Evolutionary conservation across 2,888 invertebrate genomes (phyloP).

Genomic region (Molorchus minor): DNA sequence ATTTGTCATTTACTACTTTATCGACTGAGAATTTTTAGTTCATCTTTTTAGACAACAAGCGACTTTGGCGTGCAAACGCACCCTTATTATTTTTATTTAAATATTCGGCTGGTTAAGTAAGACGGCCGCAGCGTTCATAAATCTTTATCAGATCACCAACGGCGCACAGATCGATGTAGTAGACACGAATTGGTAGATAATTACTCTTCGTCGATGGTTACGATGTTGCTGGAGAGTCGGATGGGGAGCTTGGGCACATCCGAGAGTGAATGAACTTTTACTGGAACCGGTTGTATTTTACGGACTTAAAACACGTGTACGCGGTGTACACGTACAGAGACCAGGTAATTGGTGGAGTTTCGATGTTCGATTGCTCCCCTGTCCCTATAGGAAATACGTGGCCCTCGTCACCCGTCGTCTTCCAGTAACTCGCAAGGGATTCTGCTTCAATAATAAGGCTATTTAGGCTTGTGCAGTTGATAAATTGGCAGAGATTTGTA

Average conservation of each 20-base stretch:
- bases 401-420: not conserved
- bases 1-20: too few relatives aligned
- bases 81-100: too few relatives aligned
- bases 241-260: conserved; percentile 49
- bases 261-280: conserved; percentile 59
- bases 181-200: conserved; percentile 54
- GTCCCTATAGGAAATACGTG: not conserved
- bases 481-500: too few relatives aligned
- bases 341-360: conserved; percentile 2
- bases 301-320: conserved; percentile 17
- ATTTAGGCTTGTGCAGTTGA: too few relatives aligned
- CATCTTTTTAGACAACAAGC: too few relatives aligned
- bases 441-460: too few relatives aligned
- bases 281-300: conserved; percentile 51
- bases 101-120: too few relatives aligned
- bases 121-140: too few relatives aligned
- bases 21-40: too few relatives aligned
- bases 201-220: conserved; percentile 51
- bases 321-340: not conserved
- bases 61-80: too few relatives aligned
- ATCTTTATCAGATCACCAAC: not conserved
- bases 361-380: conserved; percentile 15
- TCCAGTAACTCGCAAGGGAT: not conserved
- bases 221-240: conserved; percentile 44
- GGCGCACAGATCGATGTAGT: conserved; percentile 40